Conservation (phyloP, 2,113 vertebrate species). For the Zosterops lateralis region DNA sequence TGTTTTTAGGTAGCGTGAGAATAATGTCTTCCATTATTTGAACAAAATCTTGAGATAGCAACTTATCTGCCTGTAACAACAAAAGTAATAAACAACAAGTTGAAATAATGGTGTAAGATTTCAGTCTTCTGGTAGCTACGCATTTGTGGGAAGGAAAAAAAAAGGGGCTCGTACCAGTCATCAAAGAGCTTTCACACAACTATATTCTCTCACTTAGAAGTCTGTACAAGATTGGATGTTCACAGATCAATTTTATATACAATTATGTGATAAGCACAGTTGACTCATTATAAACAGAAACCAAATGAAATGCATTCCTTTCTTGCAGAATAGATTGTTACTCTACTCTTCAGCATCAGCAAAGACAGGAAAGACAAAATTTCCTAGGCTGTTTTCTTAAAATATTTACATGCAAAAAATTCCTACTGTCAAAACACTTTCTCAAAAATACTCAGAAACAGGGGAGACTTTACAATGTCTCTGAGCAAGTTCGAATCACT, state of each 20-base stretch:
- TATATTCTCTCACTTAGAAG: neutral
- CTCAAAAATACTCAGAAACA: neutral
- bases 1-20: constrained; percentile 93
- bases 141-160: neutral
- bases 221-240: rapidly evolving
- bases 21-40: constrained; percentile 99
- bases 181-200: neutral
- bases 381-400: neutral
- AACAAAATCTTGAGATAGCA: constrained; percentile 98
- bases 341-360: neutral
- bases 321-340: neutral
- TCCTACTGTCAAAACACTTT: neutral
- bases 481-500: neutral
- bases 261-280: neutral
- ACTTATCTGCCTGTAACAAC: constrained; percentile 90
- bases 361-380: neutral
- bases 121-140: neutral
- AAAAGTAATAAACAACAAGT: neutral
- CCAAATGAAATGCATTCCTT: neutral
- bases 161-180: neutral
- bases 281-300: neutral
- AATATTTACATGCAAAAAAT: neutral
- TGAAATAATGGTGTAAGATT: neutral
- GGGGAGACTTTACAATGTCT: neutral
- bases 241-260: neutral